Conservation (phyloP, 2,113 vertebrate species). For the Grallaria varia region DNA sequence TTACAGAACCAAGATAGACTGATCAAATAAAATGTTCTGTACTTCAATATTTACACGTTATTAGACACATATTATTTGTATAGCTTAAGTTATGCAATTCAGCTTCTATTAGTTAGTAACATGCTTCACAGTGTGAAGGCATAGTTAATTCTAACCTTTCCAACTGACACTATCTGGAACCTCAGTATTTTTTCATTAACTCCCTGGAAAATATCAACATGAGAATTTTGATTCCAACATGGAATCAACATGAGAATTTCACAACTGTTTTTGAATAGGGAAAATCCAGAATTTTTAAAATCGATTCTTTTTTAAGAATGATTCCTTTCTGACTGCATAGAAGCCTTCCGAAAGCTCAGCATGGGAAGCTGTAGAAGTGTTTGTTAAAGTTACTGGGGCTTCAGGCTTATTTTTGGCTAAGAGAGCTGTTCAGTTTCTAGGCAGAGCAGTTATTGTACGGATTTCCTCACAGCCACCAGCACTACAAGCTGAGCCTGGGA, state of each 20-base stretch:
- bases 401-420: not conserved
- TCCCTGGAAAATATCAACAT: not conserved
- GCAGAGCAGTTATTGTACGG: not conserved
- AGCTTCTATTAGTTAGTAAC: not conserved
- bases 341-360: not conserved
- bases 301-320: not conserved
- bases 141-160: not conserved
- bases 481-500: not conserved
- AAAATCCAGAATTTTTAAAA: not conserved
- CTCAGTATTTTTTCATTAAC: conserved; percentile 22
- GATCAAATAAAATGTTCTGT: not conserved
- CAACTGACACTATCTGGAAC: not conserved
- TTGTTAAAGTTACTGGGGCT: not conserved
- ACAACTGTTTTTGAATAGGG: not conserved
- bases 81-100: not conserved
- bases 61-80: not conserved
- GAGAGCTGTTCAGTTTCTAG: not conserved
- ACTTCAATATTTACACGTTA: not conserved
- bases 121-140: not conserved
- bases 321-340: not conserved
- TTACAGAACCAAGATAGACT: not conserved
- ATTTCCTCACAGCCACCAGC: not conserved
- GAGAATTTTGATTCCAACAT: conserved; percentile 35
- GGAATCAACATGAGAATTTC: not conserved
- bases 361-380: not conserved